phyloP scores from a whole-genome alignment of 2,888 invertebrate species.

The Campopleginae sp. region DNA sequence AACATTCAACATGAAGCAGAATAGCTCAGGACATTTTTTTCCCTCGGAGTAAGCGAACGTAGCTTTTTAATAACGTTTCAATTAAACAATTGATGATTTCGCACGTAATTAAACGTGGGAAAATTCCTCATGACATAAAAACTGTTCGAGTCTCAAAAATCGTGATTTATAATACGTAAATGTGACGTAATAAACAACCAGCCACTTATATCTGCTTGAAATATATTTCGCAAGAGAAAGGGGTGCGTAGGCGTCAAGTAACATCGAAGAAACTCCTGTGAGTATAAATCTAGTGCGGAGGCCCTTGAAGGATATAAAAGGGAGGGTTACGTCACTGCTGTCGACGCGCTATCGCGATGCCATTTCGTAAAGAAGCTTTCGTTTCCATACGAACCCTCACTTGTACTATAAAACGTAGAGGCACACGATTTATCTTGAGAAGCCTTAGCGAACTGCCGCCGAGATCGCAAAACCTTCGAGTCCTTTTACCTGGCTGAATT shows the following conservation, averaged over 20 bases:
- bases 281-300: constrained; percentile 21
- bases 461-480: constrained; percentile 39
- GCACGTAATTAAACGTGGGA: not conserved
- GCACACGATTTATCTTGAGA: constrained; percentile 62
- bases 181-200: not conserved
- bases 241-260: constrained; percentile 31
- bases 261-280: not conserved
- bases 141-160: not conserved
- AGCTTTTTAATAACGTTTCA: too few species aligned
- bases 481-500: constrained; percentile 29
- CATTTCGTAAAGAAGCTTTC: constrained; percentile 62
- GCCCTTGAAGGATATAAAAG: constrained; percentile 12
- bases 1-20: too few species aligned
- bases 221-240: constrained; percentile 15
- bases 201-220: not conserved
- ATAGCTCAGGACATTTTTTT: too few species aligned
- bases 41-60: too few species aligned
- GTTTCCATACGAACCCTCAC: constrained; percentile 61
- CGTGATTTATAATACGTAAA: not conserved
- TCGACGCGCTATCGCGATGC: constrained; percentile 61
- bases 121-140: not conserved
- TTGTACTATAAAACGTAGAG: constrained; percentile 43
- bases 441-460: constrained; percentile 42
- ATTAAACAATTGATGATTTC: not conserved
- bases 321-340: constrained; percentile 47